Evolutionary conservation across 2,888 invertebrate species (phyloP), one percentile per base, ranked within the genome.

Genomic region (Philonicus albiceps): DNA sequence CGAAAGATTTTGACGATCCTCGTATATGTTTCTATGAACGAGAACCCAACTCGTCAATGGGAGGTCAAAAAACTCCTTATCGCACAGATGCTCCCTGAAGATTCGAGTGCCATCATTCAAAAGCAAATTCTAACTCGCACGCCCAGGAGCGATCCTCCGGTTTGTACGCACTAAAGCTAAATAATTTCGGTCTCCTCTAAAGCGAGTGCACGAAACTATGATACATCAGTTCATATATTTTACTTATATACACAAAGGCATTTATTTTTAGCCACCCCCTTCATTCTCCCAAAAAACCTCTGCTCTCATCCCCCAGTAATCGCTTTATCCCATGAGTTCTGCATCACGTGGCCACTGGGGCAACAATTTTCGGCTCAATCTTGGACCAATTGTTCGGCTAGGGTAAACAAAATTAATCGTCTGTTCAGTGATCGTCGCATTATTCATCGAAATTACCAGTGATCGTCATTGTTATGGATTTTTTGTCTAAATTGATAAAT

Each of bases 401-500:
- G 40, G 64, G 73, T 84, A 84, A 84, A 84, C 84, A 84, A 84
- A 84, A n/a, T 84, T 27, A 84, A 84, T 84, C 72, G 73, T 73
- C 40, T 37, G 73, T 73, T 81, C 37, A 84, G 55, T 73, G 30
- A 73, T 49, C 55, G n/a, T 84, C 72, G 43, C 22, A 40, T 83
- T n/a, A 80, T 53, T 80, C 22, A 64, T 34, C 81, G 11, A 83
- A 37, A 83, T 83, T 80, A 37, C 13, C n/a, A 22, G 64, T 83
- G 81, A 19, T 22, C 8, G 16, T 55, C 22, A 11, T 64, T 43
- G n/a, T 22, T 8, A 92, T 92, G 92, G 91, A 92, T 89, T 92
- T 92, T 88, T 89, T 92, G 89, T 90, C 92, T 16, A 92, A 91
- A 89, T 88, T 92, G 22, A 91, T 92, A 83, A 91, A 91, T 88